These are phyloP conservation scores for Limnephilus lunatus DNA, from an alignment of 2,888 invertebrate species.

Conservation along the genomic window DNA sequence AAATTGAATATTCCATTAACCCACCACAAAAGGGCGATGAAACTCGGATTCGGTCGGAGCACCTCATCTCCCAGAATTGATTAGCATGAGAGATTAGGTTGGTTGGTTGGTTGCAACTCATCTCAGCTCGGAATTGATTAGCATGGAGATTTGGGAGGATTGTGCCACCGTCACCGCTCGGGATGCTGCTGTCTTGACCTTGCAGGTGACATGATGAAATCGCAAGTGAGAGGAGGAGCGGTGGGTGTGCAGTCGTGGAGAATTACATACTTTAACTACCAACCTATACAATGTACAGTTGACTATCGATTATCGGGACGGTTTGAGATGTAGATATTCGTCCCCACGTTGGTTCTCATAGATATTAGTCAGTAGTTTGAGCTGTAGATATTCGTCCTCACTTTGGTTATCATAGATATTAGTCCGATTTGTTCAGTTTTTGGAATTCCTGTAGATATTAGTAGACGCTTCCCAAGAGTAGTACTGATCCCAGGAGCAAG, in stretches of 20 bases:
- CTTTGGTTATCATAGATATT: no score
- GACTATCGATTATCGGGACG: not conserved
- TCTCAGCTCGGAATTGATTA: not conserved
- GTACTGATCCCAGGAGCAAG: no score
- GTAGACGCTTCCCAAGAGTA: no score
- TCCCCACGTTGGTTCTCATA: no score
- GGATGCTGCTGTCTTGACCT: slow-evolving; percentile 21
- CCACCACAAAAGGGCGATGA: slow-evolving; percentile 38
- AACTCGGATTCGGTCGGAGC: not conserved
- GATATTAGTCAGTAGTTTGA: no score
- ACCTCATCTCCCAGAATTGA: slow-evolving; percentile 25
- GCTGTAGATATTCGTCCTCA: no score
- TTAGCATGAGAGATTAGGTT: slow-evolving; percentile 15
- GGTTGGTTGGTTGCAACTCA: not conserved
- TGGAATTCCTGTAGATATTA: no score
- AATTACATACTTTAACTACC: not conserved
- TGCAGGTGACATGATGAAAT: slow-evolving; percentile 36
- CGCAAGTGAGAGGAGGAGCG: slow-evolving; percentile 38
- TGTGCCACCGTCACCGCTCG: not conserved
- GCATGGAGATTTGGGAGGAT: not conserved
- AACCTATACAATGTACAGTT: not conserved
- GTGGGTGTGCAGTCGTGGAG: slow-evolving; percentile 35
- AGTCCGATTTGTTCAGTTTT: no score
- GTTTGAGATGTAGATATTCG: no score
- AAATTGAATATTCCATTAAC: slow-evolving; percentile 26